Evolutionary conservation across 2,888 invertebrate genomes (phyloP).

Genomic region (Mactromeris polynyma): DNA sequence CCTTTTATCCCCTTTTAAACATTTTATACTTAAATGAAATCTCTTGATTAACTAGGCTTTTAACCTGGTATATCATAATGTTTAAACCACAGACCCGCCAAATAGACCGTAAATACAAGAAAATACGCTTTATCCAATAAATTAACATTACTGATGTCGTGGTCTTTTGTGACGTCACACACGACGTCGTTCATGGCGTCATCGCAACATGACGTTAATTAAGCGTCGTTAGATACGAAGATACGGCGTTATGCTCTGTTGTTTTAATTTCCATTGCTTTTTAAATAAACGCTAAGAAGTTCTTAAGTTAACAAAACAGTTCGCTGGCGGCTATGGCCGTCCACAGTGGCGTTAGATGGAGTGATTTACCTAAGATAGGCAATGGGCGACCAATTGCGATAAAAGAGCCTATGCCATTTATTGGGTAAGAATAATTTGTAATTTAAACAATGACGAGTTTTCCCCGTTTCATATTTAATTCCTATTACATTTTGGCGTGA

Average conservation of each 20-base stretch:
- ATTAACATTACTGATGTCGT: too few species aligned
- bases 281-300: neutral
- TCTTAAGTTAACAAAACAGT: neutral
- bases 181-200: too few species aligned
- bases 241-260: neutral
- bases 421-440: conserved; percentile 22
- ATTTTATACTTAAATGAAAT: too few species aligned
- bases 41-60: too few species aligned
- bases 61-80: too few species aligned
- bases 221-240: neutral
- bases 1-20: too few species aligned
- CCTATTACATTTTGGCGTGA: neutral
- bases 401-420: conserved; percentile 9
- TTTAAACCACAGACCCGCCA: too few species aligned
- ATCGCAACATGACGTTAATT: neutral
- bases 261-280: neutral
- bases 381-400: neutral
- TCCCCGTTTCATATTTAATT: neutral
- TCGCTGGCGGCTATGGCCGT: conserved; percentile 17
- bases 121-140: too few species aligned
- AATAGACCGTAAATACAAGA: too few species aligned
- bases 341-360: neutral
- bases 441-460: too few species aligned
- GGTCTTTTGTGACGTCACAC: too few species aligned
- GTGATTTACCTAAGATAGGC: neutral